These are phyloP conservation scores for Synanthedon tipuliformis DNA, from an alignment of 2,888 invertebrate genomes.

Conservation along the genomic window DNA sequence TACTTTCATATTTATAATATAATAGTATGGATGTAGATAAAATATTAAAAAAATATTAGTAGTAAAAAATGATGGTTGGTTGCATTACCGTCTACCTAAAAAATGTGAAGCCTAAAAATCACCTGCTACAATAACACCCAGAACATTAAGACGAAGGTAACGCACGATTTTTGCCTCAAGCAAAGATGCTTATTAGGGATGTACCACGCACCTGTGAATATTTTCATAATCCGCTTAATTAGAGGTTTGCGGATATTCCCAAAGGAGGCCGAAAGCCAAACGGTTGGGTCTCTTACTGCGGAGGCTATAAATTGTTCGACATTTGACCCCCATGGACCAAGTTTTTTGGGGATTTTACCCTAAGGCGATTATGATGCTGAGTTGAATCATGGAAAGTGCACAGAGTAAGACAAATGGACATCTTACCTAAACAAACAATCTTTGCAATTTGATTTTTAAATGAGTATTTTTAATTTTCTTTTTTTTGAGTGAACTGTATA, in stretches of 20 bases:
- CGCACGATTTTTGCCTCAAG: conserved; percentile 62
- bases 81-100: conserved; percentile 34
- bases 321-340: conserved; percentile 54
- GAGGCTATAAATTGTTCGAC: conserved; percentile 70
- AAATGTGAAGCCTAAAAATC: conserved; percentile 36
- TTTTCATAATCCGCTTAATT: conserved; percentile 69
- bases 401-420: conserved; percentile 18
- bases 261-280: conserved; percentile 53
- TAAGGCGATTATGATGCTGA: conserved; percentile 41
- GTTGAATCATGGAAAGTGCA: conserved; percentile 25
- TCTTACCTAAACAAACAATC: no score
- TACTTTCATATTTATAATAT: no score
- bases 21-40: no score
- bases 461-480: no score
- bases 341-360: conserved; percentile 62
- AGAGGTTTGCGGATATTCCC: conserved; percentile 67
- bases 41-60: no score
- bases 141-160: conserved; percentile 49
- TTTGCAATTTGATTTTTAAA: no score
- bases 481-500: no score
- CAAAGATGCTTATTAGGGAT: conserved; percentile 64
- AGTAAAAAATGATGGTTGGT: conserved; percentile 38
- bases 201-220: conserved; percentile 66
- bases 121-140: conserved; percentile 58
- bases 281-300: conserved; percentile 56